A percentile compares a stretch with the other conserved stretches of the same genome.
phyloP scores from a whole-genome alignment of 2,797 vertebrate species.

The Micromesistius poutassou region DNA sequence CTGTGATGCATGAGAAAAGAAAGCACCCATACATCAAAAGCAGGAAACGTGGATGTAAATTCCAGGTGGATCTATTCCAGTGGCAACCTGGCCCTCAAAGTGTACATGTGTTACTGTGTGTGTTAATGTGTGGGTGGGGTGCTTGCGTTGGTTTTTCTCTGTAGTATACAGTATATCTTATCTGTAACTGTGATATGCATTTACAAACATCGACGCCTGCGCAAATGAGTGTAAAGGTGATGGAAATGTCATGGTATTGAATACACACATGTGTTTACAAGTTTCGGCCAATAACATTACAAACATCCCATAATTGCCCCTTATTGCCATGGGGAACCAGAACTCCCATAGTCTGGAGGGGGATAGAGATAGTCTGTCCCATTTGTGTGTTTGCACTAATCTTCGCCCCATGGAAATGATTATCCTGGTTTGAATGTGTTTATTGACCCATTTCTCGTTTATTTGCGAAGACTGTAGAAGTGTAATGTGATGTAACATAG shows the following conservation, averaged over 20 bases:
- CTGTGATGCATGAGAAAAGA: conserved; percentile 31
- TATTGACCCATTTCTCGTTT: conserved; percentile 14
- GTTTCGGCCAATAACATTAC: conserved; percentile 33
- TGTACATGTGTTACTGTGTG: not conserved
- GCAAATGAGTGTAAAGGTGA: conserved; percentile 26
- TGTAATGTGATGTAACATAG: not conserved
- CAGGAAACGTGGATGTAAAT: not conserved
- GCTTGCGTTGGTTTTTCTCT: not conserved
- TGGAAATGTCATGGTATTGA: not conserved
- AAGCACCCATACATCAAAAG: conserved; percentile 7
- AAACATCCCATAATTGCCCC: conserved; percentile 54
- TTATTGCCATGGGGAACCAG: conserved; percentile 38
- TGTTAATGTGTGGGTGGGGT: not conserved
- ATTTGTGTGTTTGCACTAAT: conserved; percentile 22
- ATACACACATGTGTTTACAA: conserved; percentile 33
- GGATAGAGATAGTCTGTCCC: no score
- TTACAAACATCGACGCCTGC: not conserved
- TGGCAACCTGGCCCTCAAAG: not conserved
- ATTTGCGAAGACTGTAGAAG: not conserved
- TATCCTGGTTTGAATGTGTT: conserved; percentile 18
- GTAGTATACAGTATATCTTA: not conserved
- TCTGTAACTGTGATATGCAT: not conserved
- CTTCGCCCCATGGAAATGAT: conserved; percentile 33
- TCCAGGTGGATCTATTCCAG: not conserved
- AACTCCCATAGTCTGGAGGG: no score